Conservation (phyloP, 1,140 invertebrate species). For the Adelges cooleyi region DNA sequence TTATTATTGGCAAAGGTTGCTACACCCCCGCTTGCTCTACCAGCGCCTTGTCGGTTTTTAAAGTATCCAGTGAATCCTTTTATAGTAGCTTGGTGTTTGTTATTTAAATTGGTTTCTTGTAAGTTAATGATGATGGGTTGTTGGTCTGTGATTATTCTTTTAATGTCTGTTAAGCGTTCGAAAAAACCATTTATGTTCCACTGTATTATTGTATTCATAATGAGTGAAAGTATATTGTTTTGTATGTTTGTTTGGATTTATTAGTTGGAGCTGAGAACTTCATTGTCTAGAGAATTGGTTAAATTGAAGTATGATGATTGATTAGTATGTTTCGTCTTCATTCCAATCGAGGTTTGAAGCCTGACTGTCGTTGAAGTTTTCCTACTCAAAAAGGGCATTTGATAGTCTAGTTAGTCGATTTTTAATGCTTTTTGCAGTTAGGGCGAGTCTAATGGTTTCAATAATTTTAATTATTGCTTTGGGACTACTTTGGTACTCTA, state of each 20-base stretch:
- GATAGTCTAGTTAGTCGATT: background rate
- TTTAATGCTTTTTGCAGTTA: background rate
- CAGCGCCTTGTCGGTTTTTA: background rate
- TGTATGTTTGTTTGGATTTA: too few relatives aligned
- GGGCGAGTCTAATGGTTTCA: background rate
- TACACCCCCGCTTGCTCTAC: background rate
- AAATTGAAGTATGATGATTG: too few relatives aligned
- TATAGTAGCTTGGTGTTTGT: background rate
- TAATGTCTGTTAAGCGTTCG: background rate
- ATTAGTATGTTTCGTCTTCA: background rate
- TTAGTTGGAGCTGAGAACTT: too few relatives aligned
- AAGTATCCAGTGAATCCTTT: background rate
- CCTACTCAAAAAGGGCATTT: background rate
- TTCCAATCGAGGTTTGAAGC: background rate
- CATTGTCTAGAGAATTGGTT: background rate
- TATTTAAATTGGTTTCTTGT: conserved; percentile 10
- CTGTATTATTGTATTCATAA: background rate
- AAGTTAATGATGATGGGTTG: background rate
- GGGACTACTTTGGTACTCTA: background rate
- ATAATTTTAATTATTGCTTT: background rate
- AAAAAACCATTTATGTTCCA: conserved; percentile 11
- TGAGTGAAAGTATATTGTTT: too few relatives aligned
- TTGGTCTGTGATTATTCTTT: background rate
- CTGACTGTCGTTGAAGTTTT: background rate
- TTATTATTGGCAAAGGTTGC: background rate